Evolutionary conservation across 2,888 invertebrate genomes (phyloP).

Genomic region (Lymantria dispar): DNA sequence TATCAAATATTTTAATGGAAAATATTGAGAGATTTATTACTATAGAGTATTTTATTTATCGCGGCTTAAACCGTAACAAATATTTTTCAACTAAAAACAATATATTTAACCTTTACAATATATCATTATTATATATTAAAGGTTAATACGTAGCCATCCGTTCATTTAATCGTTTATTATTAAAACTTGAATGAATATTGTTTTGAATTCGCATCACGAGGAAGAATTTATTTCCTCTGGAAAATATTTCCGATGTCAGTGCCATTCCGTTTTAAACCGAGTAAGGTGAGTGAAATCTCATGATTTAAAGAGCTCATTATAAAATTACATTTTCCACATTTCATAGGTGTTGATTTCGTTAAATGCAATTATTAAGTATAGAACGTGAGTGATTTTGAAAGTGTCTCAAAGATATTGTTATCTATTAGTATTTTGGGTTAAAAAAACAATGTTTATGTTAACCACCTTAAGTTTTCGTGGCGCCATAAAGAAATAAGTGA

Average conservation of each 20-base stretch:
- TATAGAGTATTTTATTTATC: slow-evolving; percentile 2
- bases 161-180: neutral
- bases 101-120: slow-evolving; percentile 2
- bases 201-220: slow-evolving; percentile 3
- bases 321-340: neutral
- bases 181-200: slow-evolving; percentile 3
- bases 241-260: slow-evolving; percentile 8
- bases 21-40: neutral
- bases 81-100: slow-evolving; percentile 9
- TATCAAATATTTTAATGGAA: neutral
- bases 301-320: neutral
- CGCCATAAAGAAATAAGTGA: too few relatives aligned
- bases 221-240: slow-evolving; percentile 4
- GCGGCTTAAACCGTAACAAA: slow-evolving; percentile 4
- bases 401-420: too few relatives aligned
- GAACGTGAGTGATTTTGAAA: too few relatives aligned
- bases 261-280: slow-evolving; percentile 2
- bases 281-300: slow-evolving; percentile 1
- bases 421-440: too few relatives aligned
- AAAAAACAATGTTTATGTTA: too few relatives aligned
- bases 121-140: slow-evolving; percentile 3
- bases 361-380: too few relatives aligned
- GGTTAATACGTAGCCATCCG: slow-evolving; percentile 6
- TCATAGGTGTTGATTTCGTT: too few relatives aligned
- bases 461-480: too few relatives aligned